These are phyloP conservation scores for Temnothorax unifasciatus DNA, from an alignment of 2,888 invertebrate species.

Conservation along the genomic window DNA sequence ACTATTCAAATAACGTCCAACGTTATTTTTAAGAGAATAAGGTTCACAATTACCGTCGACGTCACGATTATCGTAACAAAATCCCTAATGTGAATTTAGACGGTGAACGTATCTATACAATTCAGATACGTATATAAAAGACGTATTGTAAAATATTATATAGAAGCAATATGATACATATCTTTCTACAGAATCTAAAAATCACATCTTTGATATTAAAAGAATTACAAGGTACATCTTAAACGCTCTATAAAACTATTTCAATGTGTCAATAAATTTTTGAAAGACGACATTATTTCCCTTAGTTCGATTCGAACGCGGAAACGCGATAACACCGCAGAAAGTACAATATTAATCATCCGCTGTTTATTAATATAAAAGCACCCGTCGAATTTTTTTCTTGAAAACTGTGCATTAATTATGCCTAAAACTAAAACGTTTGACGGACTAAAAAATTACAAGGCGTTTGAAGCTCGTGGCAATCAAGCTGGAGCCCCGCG, in stretches of 20 bases:
- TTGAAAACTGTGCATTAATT: background rate
- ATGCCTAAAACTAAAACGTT: slow-evolving; percentile 6
- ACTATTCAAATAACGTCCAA: too few relatives aligned
- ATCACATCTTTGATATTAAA: background rate
- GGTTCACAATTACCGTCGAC: too few relatives aligned
- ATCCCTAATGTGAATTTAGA: too few relatives aligned
- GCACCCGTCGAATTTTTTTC: background rate
- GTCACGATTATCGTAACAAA: too few relatives aligned
- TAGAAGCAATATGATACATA: background rate
- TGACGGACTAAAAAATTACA: slow-evolving; percentile 9
- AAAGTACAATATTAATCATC: background rate
- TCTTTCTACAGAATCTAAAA: background rate
- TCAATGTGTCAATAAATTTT: background rate
- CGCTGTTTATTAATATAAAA: slow-evolving; percentile 4
- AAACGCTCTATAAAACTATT: background rate
- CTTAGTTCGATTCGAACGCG: background rate
- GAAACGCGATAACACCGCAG: background rate
- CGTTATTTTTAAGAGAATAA: too few relatives aligned
- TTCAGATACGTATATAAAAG: too few relatives aligned
- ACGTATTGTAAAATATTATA: background rate
- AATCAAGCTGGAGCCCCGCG: background rate
- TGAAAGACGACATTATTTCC: slow-evolving; percentile 18
- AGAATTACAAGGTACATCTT: background rate
- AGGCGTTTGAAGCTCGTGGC: background rate
- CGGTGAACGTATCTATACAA: too few relatives aligned